Base-by-base conservation (phyloP, 2,113 vertebrate species). In the Anarhynchus alexandrinus region DNA sequence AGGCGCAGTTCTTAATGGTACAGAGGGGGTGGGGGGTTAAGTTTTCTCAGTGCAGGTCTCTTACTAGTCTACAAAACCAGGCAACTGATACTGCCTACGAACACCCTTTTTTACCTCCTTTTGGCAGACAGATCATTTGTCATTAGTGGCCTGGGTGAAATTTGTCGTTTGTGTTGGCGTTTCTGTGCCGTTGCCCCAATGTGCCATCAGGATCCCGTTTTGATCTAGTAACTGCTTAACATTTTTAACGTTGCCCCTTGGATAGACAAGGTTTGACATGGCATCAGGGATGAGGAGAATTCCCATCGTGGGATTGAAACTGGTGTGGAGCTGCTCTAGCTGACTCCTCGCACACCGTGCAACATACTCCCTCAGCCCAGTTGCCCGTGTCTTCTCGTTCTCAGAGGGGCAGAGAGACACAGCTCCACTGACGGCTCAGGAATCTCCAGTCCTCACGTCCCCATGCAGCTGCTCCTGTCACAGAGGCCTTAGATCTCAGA, bases 361-460 rank as follows among this genome's bases (percentile, higher is more conserved):
- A 2, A 2, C 5, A 0, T 15, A 8, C 20, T 92, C 51, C 59
- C 11, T 55, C 38, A 83, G 71, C 36, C 23, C 54, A 12, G 17
- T 27, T 26, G 13, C 21, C 23, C 1, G 0, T 15, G 5, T 62
- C 47, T 20, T 49, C 85, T 66, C 5, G 0, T 65, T 43, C 67
- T 72, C 64, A 29, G 83, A 25, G 12, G 36, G 34, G 22, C 49
- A 73, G 58, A 85, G 61, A 79, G 61, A 55, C 58, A n/a, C 0
- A 0, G 32, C 36, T 40, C 45, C 29, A 10, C 34, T 13, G n/a
- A 74, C 8, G 4, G 77, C 82, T 66, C 55, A n/a, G 76, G 40
- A 83, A 55, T 67, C 67, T 73, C 42, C 40, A 30, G 58, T 61
- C n/a, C 54, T 88, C 1, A 0, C 15, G 55, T 40, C 58, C 45